Evolutionary conservation across 2,888 invertebrate species (phyloP).

Genomic region (Athalia circularis): DNA sequence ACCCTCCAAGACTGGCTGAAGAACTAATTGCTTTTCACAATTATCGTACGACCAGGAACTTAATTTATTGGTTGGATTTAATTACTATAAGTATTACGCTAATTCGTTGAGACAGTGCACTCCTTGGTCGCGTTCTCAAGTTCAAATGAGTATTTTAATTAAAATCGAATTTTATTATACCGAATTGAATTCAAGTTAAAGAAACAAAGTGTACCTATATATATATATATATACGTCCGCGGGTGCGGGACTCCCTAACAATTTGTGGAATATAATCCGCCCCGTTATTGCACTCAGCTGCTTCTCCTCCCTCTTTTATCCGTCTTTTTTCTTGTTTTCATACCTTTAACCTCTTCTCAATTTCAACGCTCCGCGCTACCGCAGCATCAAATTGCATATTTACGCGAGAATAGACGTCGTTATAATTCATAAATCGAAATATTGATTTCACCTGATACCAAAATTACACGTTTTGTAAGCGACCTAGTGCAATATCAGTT

Average conservation of each 20-base stretch:
- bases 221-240: background rate
- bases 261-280: conserved; percentile 6
- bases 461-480: background rate
- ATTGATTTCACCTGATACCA: conserved; percentile 29
- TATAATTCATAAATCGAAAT: conserved; percentile 19
- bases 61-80: conserved; percentile 40
- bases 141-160: conserved; percentile 42
- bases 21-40: conserved; percentile 42
- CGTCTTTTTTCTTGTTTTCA: background rate
- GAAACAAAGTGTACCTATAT: background rate
- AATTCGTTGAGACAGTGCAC: conserved; percentile 32
- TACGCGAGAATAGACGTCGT: background rate
- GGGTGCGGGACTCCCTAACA: background rate
- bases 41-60: conserved; percentile 39
- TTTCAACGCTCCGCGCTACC: background rate
- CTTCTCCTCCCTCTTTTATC: background rate
- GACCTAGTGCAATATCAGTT: background rate
- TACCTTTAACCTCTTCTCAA: background rate
- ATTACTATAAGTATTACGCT: conserved; percentile 37
- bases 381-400: conserved; percentile 16
- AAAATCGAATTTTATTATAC: conserved; percentile 28
- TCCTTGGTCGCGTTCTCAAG: background rate
- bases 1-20: conserved; percentile 24
- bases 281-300: background rate
- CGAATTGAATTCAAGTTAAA: background rate